Percentiles rank a stretch among this genome's conserved stretches.
Evolutionary conservation across 2,888 invertebrate species (phyloP).

Genomic region (Agriopis leucophaearia): DNA sequence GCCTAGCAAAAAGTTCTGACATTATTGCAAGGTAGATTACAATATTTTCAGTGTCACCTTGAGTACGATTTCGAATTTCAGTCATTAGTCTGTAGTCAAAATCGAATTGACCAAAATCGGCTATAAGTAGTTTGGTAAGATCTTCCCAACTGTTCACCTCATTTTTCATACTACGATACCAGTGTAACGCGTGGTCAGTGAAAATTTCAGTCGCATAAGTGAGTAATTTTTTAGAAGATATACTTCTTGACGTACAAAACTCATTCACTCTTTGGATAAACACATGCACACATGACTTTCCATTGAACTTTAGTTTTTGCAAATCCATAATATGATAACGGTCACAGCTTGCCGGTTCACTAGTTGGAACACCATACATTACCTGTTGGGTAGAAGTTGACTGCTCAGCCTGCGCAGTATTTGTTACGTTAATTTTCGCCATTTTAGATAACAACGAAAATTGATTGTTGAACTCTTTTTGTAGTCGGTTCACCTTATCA

Average conservation of each 20-base stretch:
- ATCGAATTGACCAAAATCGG: neutral
- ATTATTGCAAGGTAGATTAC: neutral
- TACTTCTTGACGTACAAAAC: neutral
- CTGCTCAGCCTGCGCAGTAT: neutral
- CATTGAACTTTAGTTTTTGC: conserved; percentile 4
- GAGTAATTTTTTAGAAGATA: neutral
- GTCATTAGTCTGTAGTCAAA: neutral
- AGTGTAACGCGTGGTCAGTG: neutral
- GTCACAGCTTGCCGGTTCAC: neutral
- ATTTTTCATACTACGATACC: neutral
- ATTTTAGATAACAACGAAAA: neutral
- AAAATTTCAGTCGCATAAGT: neutral
- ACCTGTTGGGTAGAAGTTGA: neutral
- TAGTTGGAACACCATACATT: neutral
- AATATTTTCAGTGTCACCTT: neutral
- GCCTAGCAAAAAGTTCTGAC: neutral
- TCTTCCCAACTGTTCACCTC: neutral
- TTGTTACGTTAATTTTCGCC: neutral
- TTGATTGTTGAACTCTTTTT: neutral
- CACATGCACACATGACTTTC: conserved; percentile 6
- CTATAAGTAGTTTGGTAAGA: neutral
- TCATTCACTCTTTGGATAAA: neutral
- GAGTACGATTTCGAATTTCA: neutral
- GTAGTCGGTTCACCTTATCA: neutral
- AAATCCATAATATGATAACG: neutral